These are phyloP conservation scores for Burhinus oedicnemus DNA, from an alignment of 2,113 vertebrate species.

Conservation along the genomic window DNA sequence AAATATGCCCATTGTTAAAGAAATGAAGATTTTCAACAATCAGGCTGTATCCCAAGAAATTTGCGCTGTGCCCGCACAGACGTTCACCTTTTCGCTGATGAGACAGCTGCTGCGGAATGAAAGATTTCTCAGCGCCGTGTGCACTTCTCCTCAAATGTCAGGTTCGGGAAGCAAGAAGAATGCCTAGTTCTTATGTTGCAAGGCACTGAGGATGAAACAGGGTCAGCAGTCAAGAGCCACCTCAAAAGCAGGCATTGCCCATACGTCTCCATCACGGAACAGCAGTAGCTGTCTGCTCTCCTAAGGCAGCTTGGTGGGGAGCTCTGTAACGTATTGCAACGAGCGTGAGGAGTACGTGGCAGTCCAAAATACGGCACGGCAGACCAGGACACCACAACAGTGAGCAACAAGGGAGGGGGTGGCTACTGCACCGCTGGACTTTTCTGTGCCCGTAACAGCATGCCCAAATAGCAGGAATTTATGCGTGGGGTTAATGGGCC, in stretches of 20 bases:
- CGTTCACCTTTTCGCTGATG: not conserved
- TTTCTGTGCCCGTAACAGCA: not conserved
- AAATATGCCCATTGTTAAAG: not conserved
- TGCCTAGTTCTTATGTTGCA: not conserved
- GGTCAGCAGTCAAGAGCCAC: not conserved
- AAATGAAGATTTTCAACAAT: not conserved
- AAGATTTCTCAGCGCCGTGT: not conserved
- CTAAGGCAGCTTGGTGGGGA: not conserved
- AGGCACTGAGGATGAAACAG: not conserved
- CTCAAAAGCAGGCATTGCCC: not conserved
- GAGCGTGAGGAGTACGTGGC: not conserved
- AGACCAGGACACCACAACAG: not conserved
- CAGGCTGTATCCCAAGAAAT: not conserved
- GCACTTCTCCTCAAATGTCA: not conserved
- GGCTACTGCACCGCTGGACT: not conserved
- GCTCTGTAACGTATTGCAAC: rapidly evolving
- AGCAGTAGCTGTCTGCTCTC: not conserved
- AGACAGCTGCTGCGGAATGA: not conserved
- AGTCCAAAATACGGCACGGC: not conserved
- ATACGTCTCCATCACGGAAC: rapidly evolving
- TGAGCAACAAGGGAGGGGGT: not conserved
- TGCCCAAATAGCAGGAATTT: not conserved
- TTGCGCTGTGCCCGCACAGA: too few species aligned
- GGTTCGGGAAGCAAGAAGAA: not conserved
- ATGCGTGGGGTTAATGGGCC: not conserved